Base-by-base conservation (phyloP, 2,888 invertebrate species). In the Acanthococcus lagerstroemiae region DNA sequence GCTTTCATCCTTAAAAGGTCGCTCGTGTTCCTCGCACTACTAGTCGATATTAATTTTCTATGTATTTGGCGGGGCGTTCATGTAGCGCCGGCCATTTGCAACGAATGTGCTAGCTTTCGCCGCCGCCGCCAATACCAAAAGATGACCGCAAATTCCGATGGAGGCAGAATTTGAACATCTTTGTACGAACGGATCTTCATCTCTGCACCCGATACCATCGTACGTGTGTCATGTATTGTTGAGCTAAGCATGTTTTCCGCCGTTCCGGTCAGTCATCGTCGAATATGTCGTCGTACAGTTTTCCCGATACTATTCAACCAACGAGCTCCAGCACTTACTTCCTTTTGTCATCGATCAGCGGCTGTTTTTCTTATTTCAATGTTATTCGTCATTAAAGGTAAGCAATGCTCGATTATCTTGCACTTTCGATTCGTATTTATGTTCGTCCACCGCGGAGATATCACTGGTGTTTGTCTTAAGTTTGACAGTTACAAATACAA, bases 91-190 rank as follows among this genome's bases (percentile, higher is more conserved):
- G 12, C 12, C 12, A 9, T 37, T 15, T 7, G 7, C 37, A 37
- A 37, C 37, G 37, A 37, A 37, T 37, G 37, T 37, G 37, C 12
- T 37, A 6, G 37, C 7, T 45, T 45, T 45, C 4, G 46, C 46
- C 26, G 45, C 15, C 17, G 7, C 45, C 4, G 48, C n/a, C 12
- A 19, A 15, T 26, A n/a, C 21, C 27, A 21, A 19, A 52, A 50
- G n/a, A 61, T 61, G 61, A 52, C 61, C 26, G 61, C 61, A 17
- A 61, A 61, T 52, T 61, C 61, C 25, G 61, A 61, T 61, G 61
- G 61, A 52, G 30, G 27, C 19, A 30, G 48, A 27, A 52, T 30
- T 52, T 61, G 61, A 50, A 24, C 6, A 52, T 50, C 27, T 26
- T 44, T 52, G 52, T 25, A 58, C 24, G 24, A 58, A 58, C 58